Evolutionary conservation across 2,113 vertebrate species (phyloP).

Genomic region (Lutjanus erythropterus): DNA sequence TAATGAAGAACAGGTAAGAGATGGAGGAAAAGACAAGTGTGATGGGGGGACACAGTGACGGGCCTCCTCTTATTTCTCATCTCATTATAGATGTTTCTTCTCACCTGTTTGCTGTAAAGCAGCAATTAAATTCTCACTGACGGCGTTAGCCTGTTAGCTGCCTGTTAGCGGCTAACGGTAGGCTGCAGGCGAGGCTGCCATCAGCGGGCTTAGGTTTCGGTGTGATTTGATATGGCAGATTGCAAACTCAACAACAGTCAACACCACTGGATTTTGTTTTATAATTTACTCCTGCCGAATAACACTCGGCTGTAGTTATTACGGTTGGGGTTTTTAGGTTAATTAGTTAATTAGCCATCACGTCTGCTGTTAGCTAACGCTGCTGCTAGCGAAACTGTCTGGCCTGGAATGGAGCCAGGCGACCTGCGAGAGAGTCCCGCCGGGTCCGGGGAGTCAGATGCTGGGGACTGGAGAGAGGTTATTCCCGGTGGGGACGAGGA

Average conservation of each 20-base stretch:
- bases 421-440: constrained; percentile 83
- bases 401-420: constrained; percentile 80
- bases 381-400: constrained; percentile 4
- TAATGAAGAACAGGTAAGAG: constrained; percentile 25
- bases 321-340: accelerated
- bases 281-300: neutral
- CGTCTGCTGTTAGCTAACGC: constrained; percentile 9
- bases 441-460: constrained; percentile 83
- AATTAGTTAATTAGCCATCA: neutral
- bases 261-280: neutral
- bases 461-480: constrained; percentile 81
- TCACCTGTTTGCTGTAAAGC: constrained; percentile 7
- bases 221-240: constrained; percentile 47
- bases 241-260: neutral
- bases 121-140: neutral
- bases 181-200: constrained; percentile 45
- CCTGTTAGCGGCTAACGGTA: constrained; percentile 50
- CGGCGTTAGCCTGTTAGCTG: constrained; percentile 35
- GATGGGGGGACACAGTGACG: constrained; percentile 10
- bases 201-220: constrained; percentile 16
- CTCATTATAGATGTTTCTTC: neutral
- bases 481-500: constrained; percentile 71
- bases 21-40: constrained; percentile 16
- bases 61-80: neutral
- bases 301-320: neutral